phyloP scores from a whole-genome alignment of 2,888 invertebrate species.

The Campoletis raptor region DNA sequence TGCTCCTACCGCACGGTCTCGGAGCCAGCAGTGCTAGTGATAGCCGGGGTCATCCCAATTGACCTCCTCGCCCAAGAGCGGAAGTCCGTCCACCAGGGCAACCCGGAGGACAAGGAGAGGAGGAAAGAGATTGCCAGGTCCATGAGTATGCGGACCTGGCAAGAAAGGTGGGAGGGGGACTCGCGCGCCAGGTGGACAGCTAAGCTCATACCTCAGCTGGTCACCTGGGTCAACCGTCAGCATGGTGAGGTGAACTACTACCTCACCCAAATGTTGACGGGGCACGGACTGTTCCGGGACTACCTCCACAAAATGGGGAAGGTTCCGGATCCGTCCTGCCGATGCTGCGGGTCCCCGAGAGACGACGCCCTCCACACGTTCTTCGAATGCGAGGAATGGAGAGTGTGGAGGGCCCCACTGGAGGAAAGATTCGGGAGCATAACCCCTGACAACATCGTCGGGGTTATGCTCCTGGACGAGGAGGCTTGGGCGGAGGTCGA shows the following conservation, averaged over 20 bases:
- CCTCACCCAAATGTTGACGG: slow-evolving; percentile 32
- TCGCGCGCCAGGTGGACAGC: not conserved
- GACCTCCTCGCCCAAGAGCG: slow-evolving; percentile 18
- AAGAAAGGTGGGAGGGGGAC: not conserved
- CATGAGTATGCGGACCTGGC: too few relatives aligned
- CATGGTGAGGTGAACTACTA: slow-evolving; percentile 53
- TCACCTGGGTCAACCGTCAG: not conserved
- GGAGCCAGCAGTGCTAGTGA: slow-evolving; percentile 1
- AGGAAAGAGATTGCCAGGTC: too few relatives aligned
- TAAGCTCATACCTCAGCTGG: not conserved
- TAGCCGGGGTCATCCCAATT: slow-evolving; percentile 8
- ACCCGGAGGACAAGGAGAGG: not conserved
- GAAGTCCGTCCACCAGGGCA: slow-evolving; percentile 2
- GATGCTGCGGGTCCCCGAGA: not conserved
- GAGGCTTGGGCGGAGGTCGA: not conserved
- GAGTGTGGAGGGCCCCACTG: too few relatives aligned
- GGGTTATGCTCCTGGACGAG: too few relatives aligned
- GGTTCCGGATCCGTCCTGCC: not conserved
- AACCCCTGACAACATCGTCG: too few relatives aligned
- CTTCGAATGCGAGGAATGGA: too few relatives aligned
- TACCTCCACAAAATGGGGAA: slow-evolving; percentile 44
- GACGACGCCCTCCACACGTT: too few relatives aligned
- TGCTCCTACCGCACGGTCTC: not conserved
- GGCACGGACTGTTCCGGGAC: not conserved
- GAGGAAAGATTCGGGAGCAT: too few relatives aligned